Evolutionary conservation across 2,888 invertebrate species (phyloP).

Genomic region (Anoncus sp.): DNA sequence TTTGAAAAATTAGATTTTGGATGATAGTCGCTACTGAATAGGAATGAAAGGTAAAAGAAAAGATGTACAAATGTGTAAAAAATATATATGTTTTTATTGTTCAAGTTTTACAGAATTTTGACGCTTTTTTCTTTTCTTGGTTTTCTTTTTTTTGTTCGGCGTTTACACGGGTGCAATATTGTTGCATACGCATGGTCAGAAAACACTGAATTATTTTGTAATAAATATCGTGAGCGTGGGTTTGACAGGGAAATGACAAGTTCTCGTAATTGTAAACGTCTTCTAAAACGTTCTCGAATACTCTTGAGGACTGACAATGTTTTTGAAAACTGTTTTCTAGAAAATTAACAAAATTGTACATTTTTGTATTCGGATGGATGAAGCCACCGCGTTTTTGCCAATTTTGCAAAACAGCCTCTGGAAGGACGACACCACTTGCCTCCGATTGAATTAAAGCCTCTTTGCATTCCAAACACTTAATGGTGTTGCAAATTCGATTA

Average conservation of each 20-base stretch:
- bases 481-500: conserved; percentile 31
- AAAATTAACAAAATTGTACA: too few relatives aligned
- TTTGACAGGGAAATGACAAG: not conserved
- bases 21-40: too few relatives aligned
- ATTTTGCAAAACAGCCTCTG: conserved; percentile 7
- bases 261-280: not conserved
- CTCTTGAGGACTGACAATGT: conserved; percentile 9
- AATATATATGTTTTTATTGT: too few relatives aligned
- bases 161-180: not conserved
- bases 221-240: not conserved
- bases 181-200: not conserved
- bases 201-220: not conserved
- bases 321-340: conserved; percentile 17
- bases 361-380: conserved; percentile 33
- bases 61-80: too few relatives aligned
- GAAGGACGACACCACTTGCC: conserved; percentile 8
- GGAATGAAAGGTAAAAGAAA: too few relatives aligned
- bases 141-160: too few relatives aligned
- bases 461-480: conserved; percentile 44
- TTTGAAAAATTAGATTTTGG: too few relatives aligned
- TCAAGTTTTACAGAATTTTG: conserved; percentile 2
- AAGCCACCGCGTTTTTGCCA: conserved; percentile 20
- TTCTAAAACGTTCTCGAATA: conserved; percentile 3
- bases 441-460: conserved; percentile 36
- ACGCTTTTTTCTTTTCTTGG: conserved; percentile 1